Conservation (phyloP, 37 sponge, comb jelly and placozoan species). For the Oopsacas minuta region DNA sequence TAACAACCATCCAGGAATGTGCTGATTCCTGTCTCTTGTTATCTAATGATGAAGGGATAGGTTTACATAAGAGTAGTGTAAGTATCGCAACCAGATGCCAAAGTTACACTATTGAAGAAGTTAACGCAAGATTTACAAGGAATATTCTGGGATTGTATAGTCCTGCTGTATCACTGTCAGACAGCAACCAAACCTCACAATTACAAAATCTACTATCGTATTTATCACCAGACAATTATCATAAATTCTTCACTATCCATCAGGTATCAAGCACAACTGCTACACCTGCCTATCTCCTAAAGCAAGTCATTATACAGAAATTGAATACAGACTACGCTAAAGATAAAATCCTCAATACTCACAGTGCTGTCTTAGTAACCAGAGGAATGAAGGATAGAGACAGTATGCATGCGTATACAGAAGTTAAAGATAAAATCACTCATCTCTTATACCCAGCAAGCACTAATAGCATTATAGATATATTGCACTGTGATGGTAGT, state of each 20-base stretch:
- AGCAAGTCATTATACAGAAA: neutral
- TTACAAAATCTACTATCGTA: neutral
- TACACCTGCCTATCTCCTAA: neutral
- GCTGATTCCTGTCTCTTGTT: constrained; percentile 54
- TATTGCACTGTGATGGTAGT: neutral
- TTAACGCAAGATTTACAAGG: neutral
- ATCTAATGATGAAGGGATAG: constrained; percentile 39
- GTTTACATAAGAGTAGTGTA: neutral
- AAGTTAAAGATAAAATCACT: neutral
- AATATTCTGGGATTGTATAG: neutral
- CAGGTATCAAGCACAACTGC: neutral
- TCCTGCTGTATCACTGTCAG: neutral
- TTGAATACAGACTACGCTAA: neutral
- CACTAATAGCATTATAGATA: neutral
- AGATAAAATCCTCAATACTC: neutral
- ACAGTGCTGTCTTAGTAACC: neutral
- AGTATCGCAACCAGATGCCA: neutral
- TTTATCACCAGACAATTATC: neutral
- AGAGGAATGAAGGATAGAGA: neutral
- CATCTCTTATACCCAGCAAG: neutral
- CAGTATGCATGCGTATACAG: neutral
- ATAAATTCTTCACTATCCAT: neutral
- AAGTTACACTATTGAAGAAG: neutral
- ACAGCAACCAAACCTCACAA: neutral
- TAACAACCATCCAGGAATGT: constrained; percentile 40